Evolutionary conservation across 37 sponge, comb jelly and placozoan species (phyloP), one percentile per base, ranked within the genome.

Genomic region (Axinella damicornis): DNA sequence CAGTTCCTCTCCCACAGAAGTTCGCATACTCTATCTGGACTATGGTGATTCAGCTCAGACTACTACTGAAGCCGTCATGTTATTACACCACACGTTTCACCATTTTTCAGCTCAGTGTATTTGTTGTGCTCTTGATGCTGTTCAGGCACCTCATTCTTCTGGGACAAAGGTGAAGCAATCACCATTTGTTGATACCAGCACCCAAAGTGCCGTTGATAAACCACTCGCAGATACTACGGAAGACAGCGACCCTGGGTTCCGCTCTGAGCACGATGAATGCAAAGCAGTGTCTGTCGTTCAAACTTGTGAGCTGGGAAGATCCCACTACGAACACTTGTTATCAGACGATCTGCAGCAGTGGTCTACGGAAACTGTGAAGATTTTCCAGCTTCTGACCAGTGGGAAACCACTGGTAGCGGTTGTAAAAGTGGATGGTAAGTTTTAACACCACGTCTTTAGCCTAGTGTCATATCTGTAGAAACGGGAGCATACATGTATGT

Each of bases 51-150:
- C 46, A 46, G 11, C 15, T n/a, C 54, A 55, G 74, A n/a, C 28
- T 74, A 40, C 22, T 2, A 5, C 30, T 21, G 37, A 34, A 9
- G 9, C 14, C 2, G 0, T 69, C 22, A 37, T 34, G 34, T 30
- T 31, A 35, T 40, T 74, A 28, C 28, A 46, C 22, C 24, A 53
- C 9, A 28, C 2, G 31, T 28, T 74, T 5, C 25, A 40, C 53
- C 39, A 28, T 0, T 22, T 40, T 22, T 72, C 83, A 17, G 28
- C 53, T 34, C 83, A 71, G 72, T 69, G 72, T 54, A 19, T 82
- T 16, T 53, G 68, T 36, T 82, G 83, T 53, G 40, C 72, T 13
- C 60, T 82, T 0, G 18, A 22, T 79, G 80, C 53, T 20, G 12
- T 73, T 6, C 34, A 25, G 56, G 53, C 74, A 27, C 64, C 64